A percentile compares a stretch with the other conserved stretches of the same genome.
phyloP scores from a whole-genome alignment of 35 echinoderm and acorn worm genomes.

The Acanthaster planci region DNA sequence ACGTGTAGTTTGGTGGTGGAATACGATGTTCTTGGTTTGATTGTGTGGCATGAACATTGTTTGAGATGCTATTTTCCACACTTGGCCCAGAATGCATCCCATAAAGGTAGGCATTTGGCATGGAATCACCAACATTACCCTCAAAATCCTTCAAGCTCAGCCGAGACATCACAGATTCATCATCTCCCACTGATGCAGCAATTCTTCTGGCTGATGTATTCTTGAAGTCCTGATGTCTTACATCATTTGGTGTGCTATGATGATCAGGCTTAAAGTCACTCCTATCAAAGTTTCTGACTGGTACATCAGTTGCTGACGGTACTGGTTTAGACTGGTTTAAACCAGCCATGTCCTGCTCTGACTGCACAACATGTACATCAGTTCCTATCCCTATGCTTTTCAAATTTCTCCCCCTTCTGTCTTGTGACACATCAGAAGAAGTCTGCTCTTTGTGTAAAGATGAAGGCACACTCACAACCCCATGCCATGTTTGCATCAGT shows the following conservation, averaged over 20 bases:
- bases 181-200: neutral
- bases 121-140: neutral
- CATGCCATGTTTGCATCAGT: conserved; percentile 34
- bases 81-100: too few species aligned
- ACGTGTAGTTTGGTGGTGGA: neutral
- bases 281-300: neutral
- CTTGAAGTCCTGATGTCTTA: neutral
- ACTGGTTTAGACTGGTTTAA: neutral
- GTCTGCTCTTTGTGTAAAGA: neutral
- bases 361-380: too few species aligned
- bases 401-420: neutral
- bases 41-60: neutral
- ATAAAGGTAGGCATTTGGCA: too few species aligned
- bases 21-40: neutral
- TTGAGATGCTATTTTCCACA: too few species aligned
- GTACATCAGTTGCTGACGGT: neutral
- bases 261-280: conserved; percentile 13
- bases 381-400: neutral
- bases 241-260: neutral
- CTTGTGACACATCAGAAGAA: neutral
- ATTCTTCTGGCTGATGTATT: neutral
- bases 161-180: neutral
- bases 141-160: neutral
- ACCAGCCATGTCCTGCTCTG: neutral
- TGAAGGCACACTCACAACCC: conserved; percentile 15